A percentile compares a stretch with the other conserved stretches of the same genome.
Evolutionary conservation across 2,888 invertebrate species (phyloP).

Genomic region (Mesorhabditis belari): DNA sequence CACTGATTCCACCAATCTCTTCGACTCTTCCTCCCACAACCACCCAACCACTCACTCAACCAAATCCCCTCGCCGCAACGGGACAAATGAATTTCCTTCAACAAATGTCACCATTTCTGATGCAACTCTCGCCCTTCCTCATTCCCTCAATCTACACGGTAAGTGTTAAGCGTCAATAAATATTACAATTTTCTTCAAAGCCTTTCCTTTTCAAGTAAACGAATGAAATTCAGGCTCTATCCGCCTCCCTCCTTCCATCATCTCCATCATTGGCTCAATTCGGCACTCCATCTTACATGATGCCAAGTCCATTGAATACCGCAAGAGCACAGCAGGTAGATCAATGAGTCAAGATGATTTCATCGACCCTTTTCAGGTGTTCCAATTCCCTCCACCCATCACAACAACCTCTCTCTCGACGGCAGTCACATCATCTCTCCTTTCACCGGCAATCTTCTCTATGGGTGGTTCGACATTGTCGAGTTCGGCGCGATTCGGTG

Average conservation of each 20-base stretch:
- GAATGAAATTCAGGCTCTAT: no score
- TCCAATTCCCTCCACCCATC: constrained; percentile 24
- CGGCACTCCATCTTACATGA: no score
- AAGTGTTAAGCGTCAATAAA: no score
- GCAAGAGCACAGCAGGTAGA: no score
- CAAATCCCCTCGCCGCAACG: background rate
- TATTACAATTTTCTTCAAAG: no score
- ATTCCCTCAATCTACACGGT: constrained; percentile 7
- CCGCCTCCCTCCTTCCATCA: no score
- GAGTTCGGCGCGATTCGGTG: background rate
- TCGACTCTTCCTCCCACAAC: background rate
- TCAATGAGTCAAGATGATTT: background rate
- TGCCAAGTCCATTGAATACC: no score
- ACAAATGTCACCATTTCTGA: background rate
- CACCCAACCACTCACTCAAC: background rate
- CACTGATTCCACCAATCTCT: background rate
- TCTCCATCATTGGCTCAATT: no score
- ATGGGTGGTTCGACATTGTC: background rate
- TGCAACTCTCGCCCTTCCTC: background rate
- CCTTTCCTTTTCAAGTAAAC: no score
- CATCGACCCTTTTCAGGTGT: constrained; percentile 9
- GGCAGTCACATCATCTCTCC: background rate
- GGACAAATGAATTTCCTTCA: background rate
- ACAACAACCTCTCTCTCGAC: background rate
- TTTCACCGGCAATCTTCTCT: background rate